These are phyloP conservation scores for Characodon lateralis DNA, from an alignment of 2,797 vertebrate species.

Conservation along the genomic window DNA sequence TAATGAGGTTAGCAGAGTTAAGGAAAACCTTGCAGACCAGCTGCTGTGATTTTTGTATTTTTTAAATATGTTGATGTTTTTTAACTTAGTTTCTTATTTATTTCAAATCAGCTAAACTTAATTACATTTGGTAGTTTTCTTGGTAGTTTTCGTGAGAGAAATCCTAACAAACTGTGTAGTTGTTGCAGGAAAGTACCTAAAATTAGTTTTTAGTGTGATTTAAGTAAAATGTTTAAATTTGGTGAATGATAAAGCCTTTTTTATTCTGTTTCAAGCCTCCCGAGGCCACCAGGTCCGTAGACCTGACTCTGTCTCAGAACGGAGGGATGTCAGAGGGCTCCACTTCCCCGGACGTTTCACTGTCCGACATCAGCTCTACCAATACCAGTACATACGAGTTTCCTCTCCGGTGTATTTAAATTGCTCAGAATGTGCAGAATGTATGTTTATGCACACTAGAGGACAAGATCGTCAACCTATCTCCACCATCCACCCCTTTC, in stretches of 20 bases:
- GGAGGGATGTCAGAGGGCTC: conserved; percentile 40
- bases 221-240: neutral
- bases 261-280: conserved; percentile 21
- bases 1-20: neutral
- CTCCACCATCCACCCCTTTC: neutral
- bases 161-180: neutral
- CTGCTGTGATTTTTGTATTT: neutral
- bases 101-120: neutral
- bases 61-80: neutral
- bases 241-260: neutral
- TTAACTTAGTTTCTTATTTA: neutral
- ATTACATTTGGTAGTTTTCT: neutral
- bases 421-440: neutral
- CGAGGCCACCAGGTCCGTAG: conserved; percentile 12
- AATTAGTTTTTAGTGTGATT: neutral
- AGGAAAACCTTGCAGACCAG: neutral
- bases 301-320: conserved; percentile 29
- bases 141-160: neutral
- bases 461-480: neutral
- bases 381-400: conserved; percentile 28
- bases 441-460: neutral
- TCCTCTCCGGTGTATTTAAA: neutral
- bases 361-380: neutral
- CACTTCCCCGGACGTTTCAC: neutral
- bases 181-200: neutral